phyloP scores from a whole-genome alignment of 1,140 invertebrate genomes.

The Conopomorpha cramerella region DNA sequence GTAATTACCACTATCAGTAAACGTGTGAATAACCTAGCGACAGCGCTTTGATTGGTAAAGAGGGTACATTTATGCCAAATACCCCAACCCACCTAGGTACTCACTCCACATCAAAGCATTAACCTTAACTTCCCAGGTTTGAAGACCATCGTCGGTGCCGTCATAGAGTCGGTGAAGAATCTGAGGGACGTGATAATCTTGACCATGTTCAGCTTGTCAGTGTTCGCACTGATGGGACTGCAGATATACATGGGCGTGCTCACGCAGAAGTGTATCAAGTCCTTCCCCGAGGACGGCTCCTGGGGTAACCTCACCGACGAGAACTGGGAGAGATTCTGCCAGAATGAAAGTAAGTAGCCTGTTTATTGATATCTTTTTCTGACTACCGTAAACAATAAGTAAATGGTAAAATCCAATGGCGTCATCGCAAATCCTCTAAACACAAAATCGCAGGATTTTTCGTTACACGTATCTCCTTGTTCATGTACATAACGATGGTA shows the following conservation, averaged over 20 bases:
- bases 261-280: slow-evolving; percentile 94
- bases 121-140: slow-evolving; percentile 71
- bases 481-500: too few relatives aligned
- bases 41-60: too few relatives aligned
- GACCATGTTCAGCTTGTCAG: slow-evolving; percentile 97
- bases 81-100: too few relatives aligned
- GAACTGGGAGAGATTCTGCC: slow-evolving; percentile 79
- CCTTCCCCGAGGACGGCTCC: slow-evolving; percentile 84
- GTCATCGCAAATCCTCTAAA: too few relatives aligned
- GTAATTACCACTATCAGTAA: too few relatives aligned
- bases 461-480: too few relatives aligned
- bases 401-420: neutral
- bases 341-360: slow-evolving; percentile 76
- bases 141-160: slow-evolving; percentile 99
- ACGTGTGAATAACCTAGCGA: too few relatives aligned
- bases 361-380: neutral
- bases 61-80: too few relatives aligned
- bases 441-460: too few relatives aligned
- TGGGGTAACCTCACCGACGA: slow-evolving; percentile 85
- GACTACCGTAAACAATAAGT: neutral
- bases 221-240: slow-evolving; percentile 97
- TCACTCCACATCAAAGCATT: too few relatives aligned
- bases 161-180: slow-evolving; percentile 99
- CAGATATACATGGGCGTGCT: slow-evolving; percentile 98
- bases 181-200: slow-evolving; percentile 99